Conservation (phyloP, 2,797 vertebrate species). For the Chelon auratus region DNA sequence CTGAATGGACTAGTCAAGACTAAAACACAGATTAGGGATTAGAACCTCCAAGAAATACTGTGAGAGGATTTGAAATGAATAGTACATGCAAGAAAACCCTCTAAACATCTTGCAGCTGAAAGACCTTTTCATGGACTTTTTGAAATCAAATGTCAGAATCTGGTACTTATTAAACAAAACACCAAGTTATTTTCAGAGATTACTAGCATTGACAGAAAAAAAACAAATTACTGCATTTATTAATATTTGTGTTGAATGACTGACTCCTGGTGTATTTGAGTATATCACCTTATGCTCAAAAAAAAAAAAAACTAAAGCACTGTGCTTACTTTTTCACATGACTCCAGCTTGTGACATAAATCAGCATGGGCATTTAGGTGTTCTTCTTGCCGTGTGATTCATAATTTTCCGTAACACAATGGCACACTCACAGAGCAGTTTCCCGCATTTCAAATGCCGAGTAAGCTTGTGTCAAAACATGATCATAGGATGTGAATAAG, state of each 20-base stretch:
- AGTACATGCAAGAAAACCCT: not conserved
- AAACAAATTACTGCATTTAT: too few species aligned
- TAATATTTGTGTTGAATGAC: not conserved
- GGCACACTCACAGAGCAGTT: conserved; percentile 15
- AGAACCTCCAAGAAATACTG: not conserved
- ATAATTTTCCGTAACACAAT: not conserved
- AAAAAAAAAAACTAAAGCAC: not conserved
- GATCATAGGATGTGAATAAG: conserved; percentile 35
- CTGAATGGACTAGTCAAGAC: too few species aligned
- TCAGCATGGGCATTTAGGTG: not conserved
- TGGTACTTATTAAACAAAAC: too few species aligned
- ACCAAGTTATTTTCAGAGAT: too few species aligned
- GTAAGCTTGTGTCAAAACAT: conserved; percentile 42
- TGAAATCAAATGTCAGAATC: too few species aligned
- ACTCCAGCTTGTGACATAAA: not conserved
- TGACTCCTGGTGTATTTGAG: not conserved
- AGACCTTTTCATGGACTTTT: too few species aligned
- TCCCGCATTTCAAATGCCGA: conserved; percentile 44
- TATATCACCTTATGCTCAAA: not conserved
- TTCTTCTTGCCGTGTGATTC: conserved; percentile 15
- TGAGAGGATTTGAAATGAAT: not conserved
- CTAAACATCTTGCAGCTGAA: too few species aligned
- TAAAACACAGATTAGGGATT: too few species aligned
- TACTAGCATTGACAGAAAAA: too few species aligned
- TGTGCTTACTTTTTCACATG: not conserved